Evolutionary conservation across 1,140 invertebrate species (phyloP).

Genomic region (Araneus ventricosus): DNA sequence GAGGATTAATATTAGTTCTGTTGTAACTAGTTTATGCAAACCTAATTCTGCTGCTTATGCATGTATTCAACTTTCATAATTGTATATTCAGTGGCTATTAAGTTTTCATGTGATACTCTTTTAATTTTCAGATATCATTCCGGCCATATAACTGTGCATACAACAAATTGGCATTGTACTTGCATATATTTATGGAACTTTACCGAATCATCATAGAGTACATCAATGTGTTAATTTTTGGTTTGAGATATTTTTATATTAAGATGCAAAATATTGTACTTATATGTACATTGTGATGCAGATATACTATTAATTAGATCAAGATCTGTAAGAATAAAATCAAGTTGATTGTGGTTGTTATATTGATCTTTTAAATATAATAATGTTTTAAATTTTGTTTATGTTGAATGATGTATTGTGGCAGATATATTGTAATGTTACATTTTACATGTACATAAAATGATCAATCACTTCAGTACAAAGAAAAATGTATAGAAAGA

Average conservation of each 20-base stretch:
- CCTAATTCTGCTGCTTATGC: no score
- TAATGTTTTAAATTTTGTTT: constrained; percentile 5
- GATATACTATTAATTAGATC: background rate
- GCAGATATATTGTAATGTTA: background rate
- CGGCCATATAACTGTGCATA: background rate
- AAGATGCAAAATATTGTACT: constrained; percentile 1
- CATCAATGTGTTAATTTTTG: background rate
- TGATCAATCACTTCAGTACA: constrained; percentile 24
- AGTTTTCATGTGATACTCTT: background rate
- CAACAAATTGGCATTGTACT: background rate
- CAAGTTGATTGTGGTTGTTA: constrained; percentile 18
- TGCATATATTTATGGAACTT: background rate
- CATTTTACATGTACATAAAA: constrained; percentile 10
- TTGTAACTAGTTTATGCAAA: no score
- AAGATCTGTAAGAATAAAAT: background rate
- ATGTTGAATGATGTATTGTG: background rate
- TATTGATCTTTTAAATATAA: background rate
- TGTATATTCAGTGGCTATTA: background rate
- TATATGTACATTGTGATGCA: constrained; percentile 10
- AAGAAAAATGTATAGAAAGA: background rate
- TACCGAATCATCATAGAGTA: constrained; percentile 2
- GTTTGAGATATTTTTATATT: constrained; percentile 34
- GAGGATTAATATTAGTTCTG: no score
- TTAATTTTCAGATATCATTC: constrained; percentile 8
- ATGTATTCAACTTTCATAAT: no score